Evolutionary conservation across 2,888 invertebrate species (phyloP).

Genomic region (Trissolcus brochymenae): DNA sequence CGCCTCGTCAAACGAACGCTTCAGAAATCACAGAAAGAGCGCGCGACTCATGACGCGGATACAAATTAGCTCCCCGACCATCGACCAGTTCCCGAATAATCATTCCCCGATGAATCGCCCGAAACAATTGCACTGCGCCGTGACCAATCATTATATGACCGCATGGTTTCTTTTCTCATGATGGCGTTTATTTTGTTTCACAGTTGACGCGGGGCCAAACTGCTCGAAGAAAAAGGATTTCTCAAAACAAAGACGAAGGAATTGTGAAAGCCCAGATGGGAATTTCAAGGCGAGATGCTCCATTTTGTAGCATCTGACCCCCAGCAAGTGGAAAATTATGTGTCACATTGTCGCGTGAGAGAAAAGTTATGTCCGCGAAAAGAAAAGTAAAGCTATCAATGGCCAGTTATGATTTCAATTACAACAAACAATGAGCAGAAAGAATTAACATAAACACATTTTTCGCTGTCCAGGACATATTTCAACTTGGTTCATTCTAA

Average conservation of each 20-base stretch:
- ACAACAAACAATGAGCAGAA: neutral
- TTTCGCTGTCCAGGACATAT: neutral
- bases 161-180: neutral
- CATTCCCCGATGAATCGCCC: slow-evolving; percentile 12
- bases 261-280: too few species aligned
- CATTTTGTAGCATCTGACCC: too few species aligned
- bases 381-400: neutral
- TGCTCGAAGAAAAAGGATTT: too few species aligned
- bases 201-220: too few species aligned
- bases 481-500: too few species aligned
- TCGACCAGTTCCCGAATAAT: slow-evolving; percentile 35
- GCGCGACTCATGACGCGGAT: slow-evolving; percentile 50
- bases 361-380: neutral
- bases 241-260: too few species aligned
- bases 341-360: neutral
- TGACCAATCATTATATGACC: slow-evolving; percentile 6
- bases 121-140: neutral
- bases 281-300: too few species aligned
- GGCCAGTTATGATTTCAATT: slow-evolving; percentile 1
- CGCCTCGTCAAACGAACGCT: slow-evolving; percentile 54
- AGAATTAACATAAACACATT: slow-evolving; percentile 7
- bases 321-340: neutral
- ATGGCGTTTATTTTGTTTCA: neutral
- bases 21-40: slow-evolving; percentile 46
- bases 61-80: slow-evolving; percentile 49